These are phyloP conservation scores for Meliscaeva auricollis DNA, from an alignment of 2,888 invertebrate species.

Conservation along the genomic window DNA sequence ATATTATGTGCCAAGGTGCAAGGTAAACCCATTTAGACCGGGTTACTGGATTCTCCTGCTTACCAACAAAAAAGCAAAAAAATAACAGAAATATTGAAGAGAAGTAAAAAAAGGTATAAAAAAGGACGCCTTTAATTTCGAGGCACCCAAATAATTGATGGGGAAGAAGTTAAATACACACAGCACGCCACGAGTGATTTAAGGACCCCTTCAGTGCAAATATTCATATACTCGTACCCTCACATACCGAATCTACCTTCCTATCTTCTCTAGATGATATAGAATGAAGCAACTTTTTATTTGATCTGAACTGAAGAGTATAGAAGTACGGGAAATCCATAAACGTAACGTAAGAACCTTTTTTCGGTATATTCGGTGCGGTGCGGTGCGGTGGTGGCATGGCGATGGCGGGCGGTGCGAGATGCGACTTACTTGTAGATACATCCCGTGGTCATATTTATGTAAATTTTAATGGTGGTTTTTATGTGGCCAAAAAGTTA, in stretches of 20 bases:
- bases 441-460: conserved; percentile 54
- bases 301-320: conserved; percentile 24
- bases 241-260: too few species aligned
- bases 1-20: conserved; percentile 75
- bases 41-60: conserved; percentile 43
- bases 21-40: conserved; percentile 50
- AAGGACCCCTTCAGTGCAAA: conserved; percentile 49
- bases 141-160: conserved; percentile 63
- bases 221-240: conserved; percentile 13
- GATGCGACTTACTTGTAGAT: neutral
- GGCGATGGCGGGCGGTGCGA: too few species aligned
- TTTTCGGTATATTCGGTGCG: neutral
- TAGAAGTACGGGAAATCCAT: conserved; percentile 15
- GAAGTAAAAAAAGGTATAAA: conserved; percentile 21
- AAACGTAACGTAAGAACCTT: conserved; percentile 38
- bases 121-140: conserved; percentile 59
- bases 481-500: conserved; percentile 68
- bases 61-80: conserved; percentile 10
- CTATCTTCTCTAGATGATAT: neutral
- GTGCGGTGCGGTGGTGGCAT: too few species aligned
- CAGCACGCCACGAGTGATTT: conserved; percentile 53
- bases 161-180: conserved; percentile 64
- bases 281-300: conserved; percentile 1
- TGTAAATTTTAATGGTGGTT: conserved; percentile 66
- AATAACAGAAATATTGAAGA: neutral